Evolutionary conservation across 2,888 invertebrate genomes (phyloP), one percentile per base, ranked within the genome.

Genomic region (Noctua janthe): DNA sequence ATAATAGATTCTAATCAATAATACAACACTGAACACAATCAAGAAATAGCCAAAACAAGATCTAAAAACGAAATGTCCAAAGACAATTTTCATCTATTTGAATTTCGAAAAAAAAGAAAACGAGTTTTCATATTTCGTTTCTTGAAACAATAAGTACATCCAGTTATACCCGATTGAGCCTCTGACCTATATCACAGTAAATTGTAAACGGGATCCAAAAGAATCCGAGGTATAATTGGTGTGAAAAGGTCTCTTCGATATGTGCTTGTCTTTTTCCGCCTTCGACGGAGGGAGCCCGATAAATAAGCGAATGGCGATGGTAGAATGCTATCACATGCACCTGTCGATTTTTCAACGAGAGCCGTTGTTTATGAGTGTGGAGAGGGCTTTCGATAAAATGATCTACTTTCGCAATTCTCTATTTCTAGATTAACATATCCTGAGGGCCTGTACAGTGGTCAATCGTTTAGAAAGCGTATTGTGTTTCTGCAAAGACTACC

Each of bases 251-350:
- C 74, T 23, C 86, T 89, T 84, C 90, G 90, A 90, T 93, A 94
- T 93, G 92, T 90, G 85, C 86, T 85, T 91, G 91, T 92, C 93
- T 91, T 94, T 93, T 93, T 88, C 91, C 90, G 89, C 84, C 89
- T 90, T 91, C 91, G 64, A 59, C 89, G 89, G 90, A 92, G 91
- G 92, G 93, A 90, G 87, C 86, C 59, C 92, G 92, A 96, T 95
- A 96, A 96, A 96, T 95, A 95, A 93, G 92, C 88, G 93, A 93
- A 94, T 92, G 91, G 92, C 92, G 91, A 91, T 94, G 92, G 92
- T 90, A 88, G 89, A 92, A 91, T 91, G 94, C 94, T 95, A 95
- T 96, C 95, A 95, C 92, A 92, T 95, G 95, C 96, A 96, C 95
- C 96, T 96, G 95, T 91, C 94, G 94, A 94, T 95, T 94, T 93